Conservation (phyloP, 1,140 invertebrate species). For the Microplitis mediator region DNA sequence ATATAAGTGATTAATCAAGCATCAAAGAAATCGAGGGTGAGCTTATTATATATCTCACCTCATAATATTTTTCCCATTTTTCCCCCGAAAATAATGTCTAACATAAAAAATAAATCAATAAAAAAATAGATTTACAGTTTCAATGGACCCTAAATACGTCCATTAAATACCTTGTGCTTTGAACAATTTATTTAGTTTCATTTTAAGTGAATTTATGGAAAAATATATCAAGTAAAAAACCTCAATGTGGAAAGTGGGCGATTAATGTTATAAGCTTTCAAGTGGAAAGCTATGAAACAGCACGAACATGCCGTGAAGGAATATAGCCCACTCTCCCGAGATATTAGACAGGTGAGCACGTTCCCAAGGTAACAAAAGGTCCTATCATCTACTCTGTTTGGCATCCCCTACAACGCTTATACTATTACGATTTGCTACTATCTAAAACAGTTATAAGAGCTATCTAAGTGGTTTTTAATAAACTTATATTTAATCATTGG, state of each 20-base stretch:
- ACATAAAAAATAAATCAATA: not conserved
- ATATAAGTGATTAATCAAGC: too few relatives aligned
- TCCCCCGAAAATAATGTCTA: too few relatives aligned
- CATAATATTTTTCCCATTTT: too few relatives aligned
- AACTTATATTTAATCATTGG: constrained; percentile 54
- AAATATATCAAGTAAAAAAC: not conserved
- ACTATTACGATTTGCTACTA: constrained; percentile 30
- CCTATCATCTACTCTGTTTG: constrained; percentile 50
- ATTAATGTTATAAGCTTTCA: constrained; percentile 43
- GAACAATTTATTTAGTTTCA: not conserved
- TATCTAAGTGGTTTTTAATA: constrained; percentile 56
- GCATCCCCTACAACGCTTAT: constrained; percentile 27
- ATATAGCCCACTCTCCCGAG: constrained; percentile 50
- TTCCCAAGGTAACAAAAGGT: constrained; percentile 58
- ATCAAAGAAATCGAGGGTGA: too few relatives aligned
- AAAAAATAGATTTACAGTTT: not conserved
- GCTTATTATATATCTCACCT: too few relatives aligned
- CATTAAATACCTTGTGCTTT: constrained; percentile 15
- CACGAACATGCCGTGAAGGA: constrained; percentile 38
- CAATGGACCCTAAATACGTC: not conserved
- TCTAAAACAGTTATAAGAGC: constrained; percentile 53
- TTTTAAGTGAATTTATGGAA: constrained; percentile 10
- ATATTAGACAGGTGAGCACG: constrained; percentile 57
- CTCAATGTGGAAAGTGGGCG: constrained; percentile 37
- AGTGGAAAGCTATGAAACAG: constrained; percentile 30